Evolutionary conservation across 2,888 invertebrate species (phyloP).

Genomic region (Ptilodon capucinus): DNA sequence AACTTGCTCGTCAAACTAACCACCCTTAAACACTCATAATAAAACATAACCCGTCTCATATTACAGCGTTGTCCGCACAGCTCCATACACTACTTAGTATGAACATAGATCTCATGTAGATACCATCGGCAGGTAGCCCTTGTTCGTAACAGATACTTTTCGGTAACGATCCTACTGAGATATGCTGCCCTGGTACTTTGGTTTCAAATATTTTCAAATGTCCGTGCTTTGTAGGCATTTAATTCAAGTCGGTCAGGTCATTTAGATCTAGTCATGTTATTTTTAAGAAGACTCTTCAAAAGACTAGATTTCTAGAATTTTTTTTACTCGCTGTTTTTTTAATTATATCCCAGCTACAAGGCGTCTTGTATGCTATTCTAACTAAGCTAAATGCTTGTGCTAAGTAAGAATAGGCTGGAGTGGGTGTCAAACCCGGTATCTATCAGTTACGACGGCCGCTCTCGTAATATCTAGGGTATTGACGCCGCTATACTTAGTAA

Average conservation of each 20-base stretch:
- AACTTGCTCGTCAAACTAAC: constrained; percentile 5
- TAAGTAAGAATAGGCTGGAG: too few relatives aligned
- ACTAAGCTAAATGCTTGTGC: too few relatives aligned
- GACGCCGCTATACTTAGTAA: too few relatives aligned
- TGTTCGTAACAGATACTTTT: constrained; percentile 51
- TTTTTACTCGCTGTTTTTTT: too few relatives aligned
- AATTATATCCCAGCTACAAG: too few relatives aligned
- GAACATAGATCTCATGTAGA: constrained; percentile 43
- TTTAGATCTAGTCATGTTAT: too few relatives aligned
- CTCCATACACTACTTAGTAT: constrained; percentile 39
- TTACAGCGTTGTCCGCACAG: constrained; percentile 66
- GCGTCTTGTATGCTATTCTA: too few relatives aligned
- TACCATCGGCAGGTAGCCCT: constrained; percentile 53
- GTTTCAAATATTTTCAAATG: not conserved
- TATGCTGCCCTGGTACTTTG: constrained; percentile 21
- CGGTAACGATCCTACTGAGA: constrained; percentile 17
- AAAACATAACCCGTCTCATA: constrained; percentile 54
- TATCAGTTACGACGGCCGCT: too few relatives aligned
- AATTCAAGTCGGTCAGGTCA: not conserved
- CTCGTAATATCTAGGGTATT: too few relatives aligned
- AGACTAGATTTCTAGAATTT: too few relatives aligned
- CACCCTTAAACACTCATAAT: constrained; percentile 17
- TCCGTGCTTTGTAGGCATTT: not conserved
- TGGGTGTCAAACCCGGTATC: too few relatives aligned
- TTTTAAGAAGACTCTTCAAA: too few relatives aligned